Percentiles rank a stretch among this genome's conserved stretches.
These are phyloP conservation scores for Athripsodes cinereus DNA, from an alignment of 2,888 invertebrate species.

Conservation along the genomic window DNA sequence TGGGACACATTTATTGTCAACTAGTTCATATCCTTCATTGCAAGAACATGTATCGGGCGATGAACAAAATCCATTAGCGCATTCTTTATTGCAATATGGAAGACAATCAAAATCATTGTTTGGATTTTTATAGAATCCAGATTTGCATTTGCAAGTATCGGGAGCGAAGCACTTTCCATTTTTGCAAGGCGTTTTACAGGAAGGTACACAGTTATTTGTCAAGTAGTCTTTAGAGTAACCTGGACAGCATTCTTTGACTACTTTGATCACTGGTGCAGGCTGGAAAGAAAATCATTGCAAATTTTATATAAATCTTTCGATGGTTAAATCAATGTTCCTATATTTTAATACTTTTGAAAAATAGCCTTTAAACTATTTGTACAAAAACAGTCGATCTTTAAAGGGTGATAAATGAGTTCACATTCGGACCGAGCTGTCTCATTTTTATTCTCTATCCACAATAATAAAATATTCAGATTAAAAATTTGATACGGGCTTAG, in stretches of 20 bases:
- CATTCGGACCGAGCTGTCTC: no score
- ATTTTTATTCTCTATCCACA: no score
- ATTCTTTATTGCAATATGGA: not conserved
- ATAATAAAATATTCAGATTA: no score
- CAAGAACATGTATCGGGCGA: not conserved
- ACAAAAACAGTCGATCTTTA: no score
- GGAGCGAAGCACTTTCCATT: not conserved
- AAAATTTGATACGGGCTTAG: no score
- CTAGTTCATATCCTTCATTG: not conserved
- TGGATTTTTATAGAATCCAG: not conserved
- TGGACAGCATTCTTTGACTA: not conserved
- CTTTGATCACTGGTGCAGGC: not conserved
- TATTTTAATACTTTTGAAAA: no score
- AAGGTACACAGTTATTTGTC: not conserved
- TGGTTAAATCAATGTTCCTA: no score
- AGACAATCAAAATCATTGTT: not conserved
- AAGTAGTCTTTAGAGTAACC: not conserved
- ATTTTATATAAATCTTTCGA: no score
- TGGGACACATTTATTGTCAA: not conserved
- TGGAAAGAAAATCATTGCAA: not conserved
- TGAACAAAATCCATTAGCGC: not conserved
- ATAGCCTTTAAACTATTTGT: no score
- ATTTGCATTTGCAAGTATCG: not conserved
- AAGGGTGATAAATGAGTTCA: no score
- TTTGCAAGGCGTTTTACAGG: not conserved